phyloP scores from a whole-genome alignment of 1,140 invertebrate species.

The Augochlora pura region DNA sequence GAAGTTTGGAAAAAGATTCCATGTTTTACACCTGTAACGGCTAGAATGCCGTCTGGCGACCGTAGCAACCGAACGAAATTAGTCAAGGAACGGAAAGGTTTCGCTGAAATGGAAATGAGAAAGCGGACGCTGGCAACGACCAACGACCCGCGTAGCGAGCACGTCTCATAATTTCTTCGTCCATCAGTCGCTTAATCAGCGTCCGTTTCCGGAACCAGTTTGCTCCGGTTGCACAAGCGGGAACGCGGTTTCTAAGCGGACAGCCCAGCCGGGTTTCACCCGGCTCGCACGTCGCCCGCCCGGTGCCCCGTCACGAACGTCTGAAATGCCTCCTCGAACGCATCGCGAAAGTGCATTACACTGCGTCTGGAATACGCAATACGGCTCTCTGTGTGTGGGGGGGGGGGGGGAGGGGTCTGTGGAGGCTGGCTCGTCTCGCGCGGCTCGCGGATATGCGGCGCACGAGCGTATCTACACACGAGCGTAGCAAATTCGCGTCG shows the following conservation, averaged over 20 bases:
- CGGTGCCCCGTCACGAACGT: background rate
- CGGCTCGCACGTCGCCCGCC: background rate
- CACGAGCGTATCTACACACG: constrained; percentile 3
- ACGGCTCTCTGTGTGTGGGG: background rate
- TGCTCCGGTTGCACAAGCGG: background rate
- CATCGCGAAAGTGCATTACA: constrained; percentile 15
- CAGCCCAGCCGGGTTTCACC: constrained; percentile 5
- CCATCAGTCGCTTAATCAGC: background rate
- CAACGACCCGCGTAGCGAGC: background rate
- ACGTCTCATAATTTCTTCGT: background rate
- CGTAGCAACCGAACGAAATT: too few species aligned
- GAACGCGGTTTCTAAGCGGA: background rate
- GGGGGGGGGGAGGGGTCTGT: too few species aligned
- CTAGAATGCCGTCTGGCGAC: too few species aligned
- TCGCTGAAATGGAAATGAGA: too few species aligned
- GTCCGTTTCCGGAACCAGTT: background rate
- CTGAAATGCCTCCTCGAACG: constrained; percentile 11
- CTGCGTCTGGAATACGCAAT: constrained; percentile 24
- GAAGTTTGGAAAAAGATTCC: too few species aligned
- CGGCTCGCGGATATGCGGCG: background rate
- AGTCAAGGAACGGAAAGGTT: too few species aligned
- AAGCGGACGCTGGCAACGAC: too few species aligned
- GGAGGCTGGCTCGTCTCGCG: too few species aligned
- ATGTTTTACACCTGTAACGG: too few species aligned
- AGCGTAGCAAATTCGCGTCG: constrained; percentile 19